Evolutionary conservation across 2,797 vertebrate genomes (phyloP).

Genomic region (Cuculus canorus): DNA sequence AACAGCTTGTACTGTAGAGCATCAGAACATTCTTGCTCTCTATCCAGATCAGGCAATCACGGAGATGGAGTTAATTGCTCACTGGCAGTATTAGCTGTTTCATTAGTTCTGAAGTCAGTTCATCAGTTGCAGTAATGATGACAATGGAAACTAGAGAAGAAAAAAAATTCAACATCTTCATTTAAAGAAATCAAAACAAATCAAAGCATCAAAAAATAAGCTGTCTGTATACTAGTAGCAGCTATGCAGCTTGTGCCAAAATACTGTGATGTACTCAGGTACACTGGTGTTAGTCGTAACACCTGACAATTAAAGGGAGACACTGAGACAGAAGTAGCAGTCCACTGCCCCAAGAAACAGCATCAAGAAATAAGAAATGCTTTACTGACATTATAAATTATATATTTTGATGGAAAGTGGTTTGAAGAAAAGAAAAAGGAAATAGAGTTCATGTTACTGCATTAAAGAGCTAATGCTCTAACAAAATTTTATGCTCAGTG

Average conservation of each 20-base stretch:
- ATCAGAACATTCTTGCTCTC: background rate
- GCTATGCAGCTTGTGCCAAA: background rate
- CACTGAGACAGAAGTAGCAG: background rate
- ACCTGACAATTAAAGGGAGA: background rate
- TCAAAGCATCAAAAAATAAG: background rate
- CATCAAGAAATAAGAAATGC: background rate
- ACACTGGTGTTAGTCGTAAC: background rate
- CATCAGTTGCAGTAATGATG: background rate
- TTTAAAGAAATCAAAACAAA: background rate
- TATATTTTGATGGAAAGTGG: background rate
- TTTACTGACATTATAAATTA: background rate
- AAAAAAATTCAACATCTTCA: background rate
- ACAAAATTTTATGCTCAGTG: background rate
- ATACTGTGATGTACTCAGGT: background rate
- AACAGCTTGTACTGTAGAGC: background rate
- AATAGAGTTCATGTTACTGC: background rate
- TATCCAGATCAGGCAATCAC: background rate
- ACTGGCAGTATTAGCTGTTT: background rate
- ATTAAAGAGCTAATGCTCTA: conserved; percentile 20
- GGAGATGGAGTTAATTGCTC: conserved; percentile 14
- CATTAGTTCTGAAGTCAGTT: conserved; percentile 20
- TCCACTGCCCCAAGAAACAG: background rate
- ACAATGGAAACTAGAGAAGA: background rate
- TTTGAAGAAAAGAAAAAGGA: background rate
- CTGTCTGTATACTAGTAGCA: background rate